These are phyloP conservation scores for Pteromalus puparum DNA, from an alignment of 1,140 invertebrate genomes.

Conservation along the genomic window DNA sequence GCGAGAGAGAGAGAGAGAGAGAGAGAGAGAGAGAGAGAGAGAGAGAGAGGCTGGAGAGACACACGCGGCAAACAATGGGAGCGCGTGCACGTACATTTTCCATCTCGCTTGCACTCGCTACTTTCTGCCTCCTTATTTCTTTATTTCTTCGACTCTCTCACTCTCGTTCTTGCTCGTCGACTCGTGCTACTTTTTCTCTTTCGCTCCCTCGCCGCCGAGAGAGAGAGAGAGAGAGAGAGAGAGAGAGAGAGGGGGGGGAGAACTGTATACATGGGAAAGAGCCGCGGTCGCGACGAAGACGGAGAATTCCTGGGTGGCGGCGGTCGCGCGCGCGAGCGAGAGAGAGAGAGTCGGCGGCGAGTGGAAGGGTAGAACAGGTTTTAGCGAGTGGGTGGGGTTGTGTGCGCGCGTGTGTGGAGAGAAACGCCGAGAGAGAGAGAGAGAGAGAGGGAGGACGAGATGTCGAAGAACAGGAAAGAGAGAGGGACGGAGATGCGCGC, in stretches of 20 bases:
- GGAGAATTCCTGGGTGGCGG: constrained; percentile 45
- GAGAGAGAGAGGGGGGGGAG: constrained; percentile 76
- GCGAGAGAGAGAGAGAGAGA: constrained; percentile 52
- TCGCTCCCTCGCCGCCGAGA: constrained; percentile 65
- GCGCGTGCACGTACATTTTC: constrained; percentile 66
- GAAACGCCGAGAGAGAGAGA: constrained; percentile 52
- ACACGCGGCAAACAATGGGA: constrained; percentile 71
- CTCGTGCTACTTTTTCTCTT: constrained; percentile 3
- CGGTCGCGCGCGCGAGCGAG: constrained; percentile 30
- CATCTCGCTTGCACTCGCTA: constrained; percentile 51
- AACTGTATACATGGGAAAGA: constrained; percentile 18
- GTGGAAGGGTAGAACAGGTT: constrained; percentile 69
- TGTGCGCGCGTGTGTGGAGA: constrained; percentile 52
- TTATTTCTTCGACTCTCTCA: constrained; percentile 48
- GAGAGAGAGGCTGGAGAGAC: constrained; percentile 50
- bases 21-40: constrained; percentile 24
- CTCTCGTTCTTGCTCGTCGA: constrained; percentile 39
- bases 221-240: constrained; percentile 75
- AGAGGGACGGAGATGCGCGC: constrained; percentile 53
- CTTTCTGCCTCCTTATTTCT: constrained; percentile 45
- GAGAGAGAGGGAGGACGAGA: constrained; percentile 52
- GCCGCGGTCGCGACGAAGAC: constrained; percentile 58
- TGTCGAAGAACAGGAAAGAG: constrained; percentile 15
- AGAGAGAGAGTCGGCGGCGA: constrained; percentile 47
- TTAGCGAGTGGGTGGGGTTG: constrained; percentile 65